Base-by-base conservation (phyloP, 2,888 invertebrate genomes). In the Cerceris ruficornis region DNA sequence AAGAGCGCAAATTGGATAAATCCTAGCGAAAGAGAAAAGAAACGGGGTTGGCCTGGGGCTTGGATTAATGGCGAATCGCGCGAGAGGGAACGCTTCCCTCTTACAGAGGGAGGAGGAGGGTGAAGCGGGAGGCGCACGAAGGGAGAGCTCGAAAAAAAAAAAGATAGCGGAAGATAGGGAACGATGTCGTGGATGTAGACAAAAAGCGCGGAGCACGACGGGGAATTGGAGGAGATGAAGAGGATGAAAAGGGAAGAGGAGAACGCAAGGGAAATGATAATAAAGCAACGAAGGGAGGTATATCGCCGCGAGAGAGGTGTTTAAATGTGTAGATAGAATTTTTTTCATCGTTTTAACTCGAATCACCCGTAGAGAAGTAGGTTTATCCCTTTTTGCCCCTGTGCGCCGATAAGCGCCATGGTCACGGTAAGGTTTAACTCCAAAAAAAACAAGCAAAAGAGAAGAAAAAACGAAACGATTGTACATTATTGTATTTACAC, bases 401-500 rank as follows among this genome's bases (percentile, higher is more conserved):
- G 65, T 62, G 69, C 76, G 74, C 74, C 73, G n/a, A 17, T 62
- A 49, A 64, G 75, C 77, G 79, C 73, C 75, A 75, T 67, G 73
- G 87, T 89, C 90, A 90, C 90, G 87, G 90, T 90, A 90, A 90
- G 88, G 87, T 90, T 88, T 86, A 89, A 90, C 89, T 90, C 89
- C 90, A 88, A 89, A 73, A 84, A 80, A 60, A n/a, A n/a, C n/a
- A n/a, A n/a, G n/a, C 9, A 39, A 41, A 59, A 66, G 14, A 39
- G 15, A 65, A 14, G 5, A 17, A 41, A 42, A n/a, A 49, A 17
- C 9, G 0, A 75, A 79, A 87, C 87, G 86, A 86, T 87, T 90
- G 90, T 90, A 91, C 88, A 91, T 90, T 91, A 89, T 85, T 90
- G 88, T 91, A 90, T 90, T 90, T 89, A 91, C 88, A 87, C 84